A percentile compares a stretch with the other conserved stretches of the same genome.
Conservation (phyloP, 2,888 invertebrate species). For the Zootermopsis nevadensis region DNA sequence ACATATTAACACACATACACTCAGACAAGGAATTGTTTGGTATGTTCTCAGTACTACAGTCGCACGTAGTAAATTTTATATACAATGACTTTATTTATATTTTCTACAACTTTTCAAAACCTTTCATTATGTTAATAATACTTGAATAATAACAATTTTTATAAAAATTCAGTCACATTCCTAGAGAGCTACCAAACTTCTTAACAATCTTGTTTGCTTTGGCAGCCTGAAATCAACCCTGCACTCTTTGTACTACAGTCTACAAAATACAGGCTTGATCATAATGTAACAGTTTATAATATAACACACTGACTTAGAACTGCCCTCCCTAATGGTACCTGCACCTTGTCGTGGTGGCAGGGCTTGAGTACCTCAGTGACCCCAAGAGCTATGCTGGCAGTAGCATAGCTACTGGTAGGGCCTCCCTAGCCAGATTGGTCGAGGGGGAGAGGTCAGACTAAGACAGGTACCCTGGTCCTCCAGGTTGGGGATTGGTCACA, state of each 20-base stretch:
- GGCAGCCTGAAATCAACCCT: background rate
- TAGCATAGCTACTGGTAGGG: too few relatives aligned
- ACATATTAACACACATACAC: background rate
- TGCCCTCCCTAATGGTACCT: too few relatives aligned
- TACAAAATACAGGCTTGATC: background rate
- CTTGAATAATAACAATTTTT: background rate
- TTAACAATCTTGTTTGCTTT: background rate
- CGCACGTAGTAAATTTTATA: background rate
- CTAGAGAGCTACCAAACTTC: conserved; percentile 1
- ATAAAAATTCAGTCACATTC: background rate
- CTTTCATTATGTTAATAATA: background rate
- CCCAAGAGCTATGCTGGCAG: too few relatives aligned
- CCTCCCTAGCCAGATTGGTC: too few relatives aligned
- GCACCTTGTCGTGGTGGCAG: too few relatives aligned
- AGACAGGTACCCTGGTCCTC: too few relatives aligned
- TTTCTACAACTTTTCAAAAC: background rate
- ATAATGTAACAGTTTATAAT: background rate
- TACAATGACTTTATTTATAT: background rate
- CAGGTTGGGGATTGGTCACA: too few relatives aligned
- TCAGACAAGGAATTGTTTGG: background rate
- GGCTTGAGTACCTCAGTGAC: too few relatives aligned
- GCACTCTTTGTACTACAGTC: conserved; percentile 11
- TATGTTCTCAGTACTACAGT: background rate
- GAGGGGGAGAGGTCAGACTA: too few relatives aligned
- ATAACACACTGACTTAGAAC: background rate